Base-by-base conservation (phyloP, 92 coral and sea anemone genomes). In the Diadumene lineata region DNA sequence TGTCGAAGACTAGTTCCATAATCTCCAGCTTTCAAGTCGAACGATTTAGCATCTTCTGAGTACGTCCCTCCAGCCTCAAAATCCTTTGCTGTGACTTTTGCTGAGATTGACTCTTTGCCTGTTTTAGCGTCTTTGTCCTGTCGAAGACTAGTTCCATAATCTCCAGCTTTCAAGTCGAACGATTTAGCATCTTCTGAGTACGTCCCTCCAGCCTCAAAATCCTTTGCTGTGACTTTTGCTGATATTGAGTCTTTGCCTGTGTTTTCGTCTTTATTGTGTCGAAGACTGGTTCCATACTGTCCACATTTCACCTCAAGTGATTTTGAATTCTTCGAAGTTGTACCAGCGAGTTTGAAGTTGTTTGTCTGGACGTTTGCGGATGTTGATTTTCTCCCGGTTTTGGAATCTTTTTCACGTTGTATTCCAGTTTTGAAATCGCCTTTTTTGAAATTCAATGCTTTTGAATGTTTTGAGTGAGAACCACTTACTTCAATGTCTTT, bases 1-100 rank as follows among this genome's bases (percentile, higher is more conserved):
- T 18, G 25, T 11, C 13, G 7, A 13, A 82, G 31, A 21, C 77
- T 71, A 56, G 77, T 50, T 24, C 69, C 43, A 60, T 76, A 50
- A 0, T 82, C 78, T 2, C 82, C 82, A 2, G 51, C 78, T 50
- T 73, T 70, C 33, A 68, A 50, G 57, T 78, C 73, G 64, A 83
- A 18, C 28, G 55, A 0, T 17, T 66, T 23, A 8, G 53, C 0
- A 48, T 66, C 53, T 31, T 34, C 38, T 1, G 29, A 24, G 0
- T 4, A 22, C 11, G 85, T 25, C 19, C 62, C 79, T 33, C 11
- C 60, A 72, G 53, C 0, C 18, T 80, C 66, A 27, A 71, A 0
- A 56, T 79, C 64, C 10, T 70, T 53, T 0, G 25, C 58, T 34
- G 57, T 70, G 28, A 79, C 7, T 11, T 43, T 33, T 57, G 62